phyloP scores from a whole-genome alignment of 2,888 invertebrate species.

The Microplitis deprimator region DNA sequence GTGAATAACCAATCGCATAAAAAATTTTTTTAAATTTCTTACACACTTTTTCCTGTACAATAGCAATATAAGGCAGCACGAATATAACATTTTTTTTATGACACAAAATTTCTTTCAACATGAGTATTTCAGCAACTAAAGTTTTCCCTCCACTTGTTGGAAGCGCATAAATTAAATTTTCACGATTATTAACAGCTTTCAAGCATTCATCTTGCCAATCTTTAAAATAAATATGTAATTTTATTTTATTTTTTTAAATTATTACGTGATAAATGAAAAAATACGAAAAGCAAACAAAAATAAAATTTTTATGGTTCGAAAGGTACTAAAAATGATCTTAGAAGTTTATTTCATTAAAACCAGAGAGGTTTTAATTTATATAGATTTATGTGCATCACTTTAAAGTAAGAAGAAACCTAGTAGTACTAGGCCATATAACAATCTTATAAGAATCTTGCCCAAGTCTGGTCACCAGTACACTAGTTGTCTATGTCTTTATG shows the following conservation, averaged over 20 bases:
- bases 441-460: too few species aligned
- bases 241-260: slow-evolving; percentile 6
- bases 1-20: slow-evolving; percentile 13
- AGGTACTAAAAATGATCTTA: too few species aligned
- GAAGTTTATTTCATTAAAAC: too few species aligned
- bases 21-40: not conserved
- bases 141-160: slow-evolving; percentile 99
- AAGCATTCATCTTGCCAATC: slow-evolving; percentile 97
- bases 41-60: slow-evolving; percentile 95
- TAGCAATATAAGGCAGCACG: slow-evolving; percentile 94
- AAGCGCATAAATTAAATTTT: slow-evolving; percentile 91
- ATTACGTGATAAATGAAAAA: not conserved
- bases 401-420: too few species aligned
- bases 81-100: slow-evolving; percentile 88
- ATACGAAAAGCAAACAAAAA: too few species aligned
- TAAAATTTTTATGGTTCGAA: too few species aligned
- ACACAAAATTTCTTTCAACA: slow-evolving; percentile 88
- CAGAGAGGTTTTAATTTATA: too few species aligned
- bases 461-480: too few species aligned
- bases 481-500: too few species aligned
- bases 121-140: slow-evolving; percentile 94
- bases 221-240: slow-evolving; percentile 66
- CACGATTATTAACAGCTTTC: slow-evolving; percentile 79
- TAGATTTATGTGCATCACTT: too few species aligned
- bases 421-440: too few species aligned